Conservation (phyloP, 2,113 vertebrate genomes). For the Neotoma lepida region DNA sequence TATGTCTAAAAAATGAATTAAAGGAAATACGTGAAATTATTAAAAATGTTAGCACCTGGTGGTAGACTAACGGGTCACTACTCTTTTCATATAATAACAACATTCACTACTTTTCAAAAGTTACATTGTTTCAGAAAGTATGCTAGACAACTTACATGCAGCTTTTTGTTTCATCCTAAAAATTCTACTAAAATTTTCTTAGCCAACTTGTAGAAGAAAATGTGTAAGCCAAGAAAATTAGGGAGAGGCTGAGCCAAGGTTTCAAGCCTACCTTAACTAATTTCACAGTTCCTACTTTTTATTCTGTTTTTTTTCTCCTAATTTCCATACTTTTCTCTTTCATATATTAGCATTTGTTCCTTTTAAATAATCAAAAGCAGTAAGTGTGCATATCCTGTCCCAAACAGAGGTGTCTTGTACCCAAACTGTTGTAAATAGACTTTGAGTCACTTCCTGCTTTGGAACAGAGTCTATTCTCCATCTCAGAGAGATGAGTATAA, state of each 20-base stretch:
- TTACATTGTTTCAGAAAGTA: background rate
- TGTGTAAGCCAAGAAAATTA: background rate
- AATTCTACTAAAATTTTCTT: background rate
- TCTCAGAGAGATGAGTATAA: background rate
- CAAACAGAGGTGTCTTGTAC: background rate
- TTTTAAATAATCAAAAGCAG: conserved; percentile 47
- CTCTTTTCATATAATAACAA: background rate
- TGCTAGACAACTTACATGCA: background rate
- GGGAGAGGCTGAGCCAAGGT: background rate
- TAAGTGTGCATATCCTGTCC: background rate
- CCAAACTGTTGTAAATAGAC: background rate
- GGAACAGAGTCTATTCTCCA: background rate
- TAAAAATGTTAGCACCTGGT: background rate
- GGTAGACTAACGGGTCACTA: background rate
- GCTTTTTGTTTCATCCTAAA: background rate
- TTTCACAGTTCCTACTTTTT: background rate
- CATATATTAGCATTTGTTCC: background rate
- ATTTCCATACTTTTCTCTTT: background rate
- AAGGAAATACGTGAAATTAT: conserved; percentile 25
- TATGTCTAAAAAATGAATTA: background rate
- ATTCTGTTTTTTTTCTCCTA: background rate
- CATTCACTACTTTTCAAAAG: conserved; percentile 5
- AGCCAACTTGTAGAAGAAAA: background rate
- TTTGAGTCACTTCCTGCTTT: background rate
- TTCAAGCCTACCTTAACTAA: background rate